phyloP scores from a whole-genome alignment of 1,140 invertebrate species.

The Periplaneta americana region DNA sequence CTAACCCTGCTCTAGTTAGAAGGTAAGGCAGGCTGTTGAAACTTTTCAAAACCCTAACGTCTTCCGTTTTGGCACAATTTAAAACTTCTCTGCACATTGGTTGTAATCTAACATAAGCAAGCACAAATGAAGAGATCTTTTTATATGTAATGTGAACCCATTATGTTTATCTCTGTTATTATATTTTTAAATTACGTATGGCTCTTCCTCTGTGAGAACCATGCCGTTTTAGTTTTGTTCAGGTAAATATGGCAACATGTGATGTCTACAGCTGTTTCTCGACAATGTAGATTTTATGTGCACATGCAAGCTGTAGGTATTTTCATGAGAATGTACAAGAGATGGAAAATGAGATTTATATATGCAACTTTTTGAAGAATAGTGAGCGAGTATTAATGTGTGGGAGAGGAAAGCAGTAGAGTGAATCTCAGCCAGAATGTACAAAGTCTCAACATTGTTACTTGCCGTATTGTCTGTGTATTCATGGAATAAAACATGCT shows the following conservation, averaged over 20 bases:
- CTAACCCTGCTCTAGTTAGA: not conserved
- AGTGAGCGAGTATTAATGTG: constrained; percentile 2
- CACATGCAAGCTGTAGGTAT: constrained; percentile 12
- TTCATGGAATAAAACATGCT: constrained; percentile 16
- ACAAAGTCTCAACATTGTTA: constrained; percentile 17
- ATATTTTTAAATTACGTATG: constrained; percentile 7
- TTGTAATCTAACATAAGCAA: not conserved
- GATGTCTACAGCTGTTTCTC: not conserved
- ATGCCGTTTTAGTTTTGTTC: constrained; percentile 1
- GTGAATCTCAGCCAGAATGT: constrained; percentile 15
- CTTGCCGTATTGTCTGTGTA: constrained; percentile 18
- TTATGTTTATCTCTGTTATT: constrained; percentile 7
- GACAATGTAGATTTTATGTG: constrained; percentile 2
- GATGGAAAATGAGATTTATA: not conserved
- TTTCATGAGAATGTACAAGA: constrained; percentile 3
- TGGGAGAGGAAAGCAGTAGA: not conserved
- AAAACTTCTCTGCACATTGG: constrained; percentile 13
- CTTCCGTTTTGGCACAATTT: constrained; percentile 17
- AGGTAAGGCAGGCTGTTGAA: not conserved
- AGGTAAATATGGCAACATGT: constrained; percentile 9
- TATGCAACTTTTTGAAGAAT: not conserved
- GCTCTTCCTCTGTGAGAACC: not conserved
- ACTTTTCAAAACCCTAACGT: not conserved
- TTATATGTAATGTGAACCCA: constrained; percentile 7
- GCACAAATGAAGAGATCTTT: constrained; percentile 1